Evolutionary conservation across 1,140 invertebrate species (phyloP).

Genomic region (Drosophila bocki): DNA sequence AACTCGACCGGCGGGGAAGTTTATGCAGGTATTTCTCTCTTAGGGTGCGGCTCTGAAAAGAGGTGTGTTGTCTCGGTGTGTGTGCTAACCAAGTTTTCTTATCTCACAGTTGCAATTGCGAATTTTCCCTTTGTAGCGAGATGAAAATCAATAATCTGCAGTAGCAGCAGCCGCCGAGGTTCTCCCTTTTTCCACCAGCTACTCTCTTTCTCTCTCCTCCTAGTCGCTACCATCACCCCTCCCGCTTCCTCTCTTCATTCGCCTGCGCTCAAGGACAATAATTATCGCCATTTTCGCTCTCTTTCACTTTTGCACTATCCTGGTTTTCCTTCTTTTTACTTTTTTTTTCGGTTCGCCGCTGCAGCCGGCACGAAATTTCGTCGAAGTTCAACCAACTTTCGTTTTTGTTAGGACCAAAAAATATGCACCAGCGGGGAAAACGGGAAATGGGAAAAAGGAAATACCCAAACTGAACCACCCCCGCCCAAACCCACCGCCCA

Average conservation of each 20-base stretch:
- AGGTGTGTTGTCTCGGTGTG: slow-evolving; percentile 15
- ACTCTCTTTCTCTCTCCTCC: slow-evolving; percentile 19
- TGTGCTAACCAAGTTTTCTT: slow-evolving; percentile 24
- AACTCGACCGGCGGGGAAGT: neutral
- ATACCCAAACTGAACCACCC: slow-evolving; percentile 31
- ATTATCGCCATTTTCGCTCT: slow-evolving; percentile 53
- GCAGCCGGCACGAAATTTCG: slow-evolving; percentile 33
- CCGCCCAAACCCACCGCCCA: slow-evolving; percentile 27
- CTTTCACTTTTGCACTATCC: slow-evolving; percentile 64
- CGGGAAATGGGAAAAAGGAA: slow-evolving; percentile 30
- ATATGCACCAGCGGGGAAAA: slow-evolving; percentile 47
- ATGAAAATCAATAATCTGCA: slow-evolving; percentile 78
- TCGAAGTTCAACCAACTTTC: slow-evolving; percentile 82
- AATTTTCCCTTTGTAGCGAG: slow-evolving; percentile 43
- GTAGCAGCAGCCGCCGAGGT: slow-evolving; percentile 43
- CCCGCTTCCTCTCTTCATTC: slow-evolving; percentile 13
- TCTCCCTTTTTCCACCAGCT: slow-evolving; percentile 30
- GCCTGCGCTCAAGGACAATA: slow-evolving; percentile 63
- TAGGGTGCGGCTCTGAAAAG: slow-evolving; percentile 45
- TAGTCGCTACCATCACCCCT: neutral
- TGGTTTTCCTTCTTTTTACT: slow-evolving; percentile 25
- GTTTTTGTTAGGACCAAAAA: slow-evolving; percentile 78
- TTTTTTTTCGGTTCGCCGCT: slow-evolving; percentile 4
- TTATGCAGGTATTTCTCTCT: slow-evolving; percentile 2
- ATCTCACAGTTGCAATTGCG: slow-evolving; percentile 36